Base-by-base conservation (phyloP, 2,888 invertebrate species). In the Ophion obscuratus region DNA sequence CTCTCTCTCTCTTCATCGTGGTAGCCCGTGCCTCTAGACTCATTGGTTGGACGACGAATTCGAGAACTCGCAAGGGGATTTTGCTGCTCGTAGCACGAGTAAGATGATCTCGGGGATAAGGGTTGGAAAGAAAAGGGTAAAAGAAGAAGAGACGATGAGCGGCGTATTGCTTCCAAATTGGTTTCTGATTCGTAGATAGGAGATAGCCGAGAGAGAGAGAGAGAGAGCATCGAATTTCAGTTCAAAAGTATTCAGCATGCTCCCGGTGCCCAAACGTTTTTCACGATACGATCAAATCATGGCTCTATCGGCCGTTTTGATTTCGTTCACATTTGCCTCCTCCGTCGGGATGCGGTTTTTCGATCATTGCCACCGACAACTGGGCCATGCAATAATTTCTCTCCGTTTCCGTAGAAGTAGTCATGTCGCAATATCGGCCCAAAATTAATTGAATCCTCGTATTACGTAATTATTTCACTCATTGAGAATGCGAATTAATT, bases 121-220 rank as follows among this genome's bases (percentile, higher is more conserved):
- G 67, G 82, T 82, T 85, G 85, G 83, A 81, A 85, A 64, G 70
- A 87, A 85, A 92, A 90, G 92, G 92, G 92, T 91, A 92, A 91
- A 92, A 75, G 81, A 84, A 64, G 27, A 91, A 90, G 92, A 92
- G 92, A 92, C 90, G 92, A 92, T 92, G 92, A 93, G 91, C 90
- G 88, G 90, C 91, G 91, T 92, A 93, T 93, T 93, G 92, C 92
- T 92, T 91, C 92, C 91, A 92, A 93, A 93, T 93, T 93, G 93
- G 91, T 93, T 93, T 92, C 90, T 92, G 93, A 93, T 93, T 92
- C 91, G 88, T 90, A 91, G 90, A 88, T 88, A 88, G 90, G 93
- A 75, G 81, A 93, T 93, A 91, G 88, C 77, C 62, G 62, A 47
- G 75, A 84, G 84, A 67, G 74, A 83, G 83, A 83, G 88, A 24